Evolutionary conservation across 2,113 vertebrate species (phyloP).

Genomic region (Antennarius striatus): DNA sequence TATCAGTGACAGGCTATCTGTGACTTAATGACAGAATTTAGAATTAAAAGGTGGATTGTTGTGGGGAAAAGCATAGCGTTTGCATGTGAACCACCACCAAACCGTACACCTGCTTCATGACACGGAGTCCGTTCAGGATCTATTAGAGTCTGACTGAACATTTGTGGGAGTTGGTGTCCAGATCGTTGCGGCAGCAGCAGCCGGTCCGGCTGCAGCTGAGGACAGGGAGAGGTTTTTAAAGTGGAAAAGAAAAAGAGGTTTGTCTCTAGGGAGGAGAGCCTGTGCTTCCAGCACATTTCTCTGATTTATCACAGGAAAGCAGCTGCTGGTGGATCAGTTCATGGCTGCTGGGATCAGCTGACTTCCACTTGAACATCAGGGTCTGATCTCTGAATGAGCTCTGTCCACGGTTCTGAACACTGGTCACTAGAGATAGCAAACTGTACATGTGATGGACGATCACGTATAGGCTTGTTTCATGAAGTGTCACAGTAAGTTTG

Average conservation of each 20-base stretch:
- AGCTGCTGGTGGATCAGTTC: slow-evolving; percentile 46
- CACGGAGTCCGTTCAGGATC: neutral
- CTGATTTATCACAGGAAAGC: slow-evolving; percentile 33
- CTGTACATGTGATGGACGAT: neutral
- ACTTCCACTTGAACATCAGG: slow-evolving; percentile 26
- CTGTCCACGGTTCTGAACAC: slow-evolving; percentile 76
- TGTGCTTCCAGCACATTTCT: slow-evolving; percentile 27
- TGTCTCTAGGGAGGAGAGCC: slow-evolving; percentile 25
- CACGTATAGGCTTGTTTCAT: too few species aligned
- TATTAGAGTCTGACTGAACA: too few species aligned
- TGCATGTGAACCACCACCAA: neutral
- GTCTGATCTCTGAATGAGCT: slow-evolving; percentile 20
- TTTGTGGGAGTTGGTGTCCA: neutral
- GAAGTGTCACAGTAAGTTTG: too few species aligned
- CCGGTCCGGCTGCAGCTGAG: slow-evolving; percentile 13
- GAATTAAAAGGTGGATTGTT: too few species aligned
- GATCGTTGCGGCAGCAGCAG: neutral
- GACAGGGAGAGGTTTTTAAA: slow-evolving; percentile 13
- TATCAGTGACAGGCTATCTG: too few species aligned
- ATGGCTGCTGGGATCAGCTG: slow-evolving; percentile 7
- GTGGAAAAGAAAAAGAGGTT: neutral
- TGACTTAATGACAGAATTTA: too few species aligned
- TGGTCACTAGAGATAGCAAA: neutral
- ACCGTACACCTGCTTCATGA: neutral
- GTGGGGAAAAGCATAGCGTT: too few species aligned